Base-by-base conservation (phyloP, 2,888 invertebrate genomes). In the Helicoverpa assulta region DNA sequence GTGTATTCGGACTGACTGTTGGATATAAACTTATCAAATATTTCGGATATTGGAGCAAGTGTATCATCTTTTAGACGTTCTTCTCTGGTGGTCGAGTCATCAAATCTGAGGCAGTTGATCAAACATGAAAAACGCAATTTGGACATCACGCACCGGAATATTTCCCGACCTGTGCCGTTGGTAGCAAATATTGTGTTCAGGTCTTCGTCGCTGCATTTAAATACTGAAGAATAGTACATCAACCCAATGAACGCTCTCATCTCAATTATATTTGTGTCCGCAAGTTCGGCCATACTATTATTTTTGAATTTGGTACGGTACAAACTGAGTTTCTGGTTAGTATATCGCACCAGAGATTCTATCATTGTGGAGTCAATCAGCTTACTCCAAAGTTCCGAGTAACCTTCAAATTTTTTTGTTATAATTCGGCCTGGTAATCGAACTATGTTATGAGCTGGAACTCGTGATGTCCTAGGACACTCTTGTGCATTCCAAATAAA, bases 61-160 rank as follows among this genome's bases (percentile, higher is more conserved):
- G 58, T 43, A 65, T 80, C 78, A 29, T 65, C 55, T 69, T 81
- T 69, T 54, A 73, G 53, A 60, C 80, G 68, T 65, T 81, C 70
- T 47, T 66, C 47, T 63, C 80, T 70, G 16, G 65, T 74, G 33
- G 55, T 59, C 37, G 56, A 10, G 59, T 84, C 69, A 68, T 83
- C 84, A 65, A 82, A 81, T 37, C 84, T 60, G 10, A 84, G 55
- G 60, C 73, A 80, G 52, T 70, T 76, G 12, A 80, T 26, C 19
- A 76, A 57, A 56, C 51, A 55, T 6, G 55, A 67, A 65, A 74
- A 74, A 19, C 73, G 51, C 1, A 19, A 68, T 69, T 69, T 69
- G 8, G 67, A 75, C 57, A 75, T 64, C 47, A 70, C 77, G 56
- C 73, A 70, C 7, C 68, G 70, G 19, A 75, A 78, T 73, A 78